phyloP scores from a whole-genome alignment of 2,888 invertebrate species.

The Drosophila bunnanda region DNA sequence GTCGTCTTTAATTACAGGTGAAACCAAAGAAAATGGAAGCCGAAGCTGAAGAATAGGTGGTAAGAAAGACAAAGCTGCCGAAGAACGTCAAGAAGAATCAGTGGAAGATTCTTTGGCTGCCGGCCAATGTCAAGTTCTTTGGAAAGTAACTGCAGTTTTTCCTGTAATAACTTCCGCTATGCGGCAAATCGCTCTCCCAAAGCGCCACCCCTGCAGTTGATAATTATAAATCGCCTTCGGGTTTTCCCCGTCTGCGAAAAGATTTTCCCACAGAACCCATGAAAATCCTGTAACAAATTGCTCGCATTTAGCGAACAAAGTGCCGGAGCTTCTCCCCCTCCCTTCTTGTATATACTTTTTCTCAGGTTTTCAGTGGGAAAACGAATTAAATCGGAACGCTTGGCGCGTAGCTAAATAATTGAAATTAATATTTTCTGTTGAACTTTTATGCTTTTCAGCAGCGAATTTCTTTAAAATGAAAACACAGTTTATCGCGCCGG shows the following conservation, averaged over 20 bases:
- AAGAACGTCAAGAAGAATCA: conserved; percentile 12
- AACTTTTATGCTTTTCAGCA: conserved; percentile 55
- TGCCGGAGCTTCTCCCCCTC: conserved; percentile 44
- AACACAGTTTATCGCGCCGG: conserved; percentile 65
- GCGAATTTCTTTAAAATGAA: conserved; percentile 53
- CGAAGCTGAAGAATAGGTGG: conserved; percentile 13
- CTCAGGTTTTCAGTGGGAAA: conserved; percentile 36
- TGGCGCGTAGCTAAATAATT: conserved; percentile 68
- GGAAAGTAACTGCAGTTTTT: conserved; percentile 53
- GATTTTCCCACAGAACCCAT: conserved; percentile 56
- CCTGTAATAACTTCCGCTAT: conserved; percentile 74
- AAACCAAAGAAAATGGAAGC: conserved; percentile 53
- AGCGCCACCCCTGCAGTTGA: conserved; percentile 76
- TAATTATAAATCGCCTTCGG: conserved; percentile 63
- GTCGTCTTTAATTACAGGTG: conserved; percentile 77
- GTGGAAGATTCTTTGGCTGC: conserved; percentile 5
- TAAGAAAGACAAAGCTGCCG: conserved; percentile 29
- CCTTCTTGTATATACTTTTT: conserved; percentile 4
- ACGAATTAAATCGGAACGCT: conserved; percentile 15
- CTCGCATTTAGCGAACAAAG: conserved; percentile 76
- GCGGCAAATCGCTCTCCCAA: conserved; percentile 16
- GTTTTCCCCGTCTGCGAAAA: conserved; percentile 3
- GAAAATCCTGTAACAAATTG: conserved; percentile 78
- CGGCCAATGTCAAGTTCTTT: conserved; percentile 62
- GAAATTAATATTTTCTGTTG: conserved; percentile 77